A percentile compares a stretch with the other conserved stretches of the same genome.
Evolutionary conservation across 2,888 invertebrate genomes (phyloP).

Genomic region (Hemaris fuciformis): DNA sequence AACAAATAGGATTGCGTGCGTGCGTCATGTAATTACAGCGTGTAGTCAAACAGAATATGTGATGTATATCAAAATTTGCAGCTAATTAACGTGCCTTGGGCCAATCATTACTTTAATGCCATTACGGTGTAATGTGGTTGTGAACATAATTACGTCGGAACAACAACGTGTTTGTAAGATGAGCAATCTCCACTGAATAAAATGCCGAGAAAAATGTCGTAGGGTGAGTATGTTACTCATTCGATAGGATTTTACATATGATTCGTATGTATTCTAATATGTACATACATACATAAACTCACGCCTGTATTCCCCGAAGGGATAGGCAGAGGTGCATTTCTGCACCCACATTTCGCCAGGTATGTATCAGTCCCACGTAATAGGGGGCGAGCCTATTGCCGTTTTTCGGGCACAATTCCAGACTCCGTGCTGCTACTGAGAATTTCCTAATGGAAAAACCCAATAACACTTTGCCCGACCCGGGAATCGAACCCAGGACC

Average conservation of each 20-base stretch:
- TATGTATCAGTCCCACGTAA: no score
- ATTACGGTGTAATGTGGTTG: neutral
- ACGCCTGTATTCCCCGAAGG: no score
- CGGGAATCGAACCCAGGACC: no score
- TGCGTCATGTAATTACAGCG: neutral
- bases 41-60: neutral
- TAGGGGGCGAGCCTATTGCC: no score
- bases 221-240: neutral
- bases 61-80: neutral
- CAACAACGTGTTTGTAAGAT: neutral
- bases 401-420: no score
- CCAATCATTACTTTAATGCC: neutral
- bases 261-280: no score
- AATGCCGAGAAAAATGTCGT: neutral
- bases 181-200: neutral
- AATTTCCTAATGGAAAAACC: no score
- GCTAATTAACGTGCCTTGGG: neutral
- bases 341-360: no score
- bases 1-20: neutral
- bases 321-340: no score
- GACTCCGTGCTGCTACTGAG: no score
- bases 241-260: neutral
- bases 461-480: no score
- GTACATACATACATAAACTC: no score
- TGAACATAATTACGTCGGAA: neutral